Evolutionary conservation across 2,113 vertebrate species (phyloP), one percentile per base, ranked within the genome.

Genomic region (Ameiurus melas): DNA sequence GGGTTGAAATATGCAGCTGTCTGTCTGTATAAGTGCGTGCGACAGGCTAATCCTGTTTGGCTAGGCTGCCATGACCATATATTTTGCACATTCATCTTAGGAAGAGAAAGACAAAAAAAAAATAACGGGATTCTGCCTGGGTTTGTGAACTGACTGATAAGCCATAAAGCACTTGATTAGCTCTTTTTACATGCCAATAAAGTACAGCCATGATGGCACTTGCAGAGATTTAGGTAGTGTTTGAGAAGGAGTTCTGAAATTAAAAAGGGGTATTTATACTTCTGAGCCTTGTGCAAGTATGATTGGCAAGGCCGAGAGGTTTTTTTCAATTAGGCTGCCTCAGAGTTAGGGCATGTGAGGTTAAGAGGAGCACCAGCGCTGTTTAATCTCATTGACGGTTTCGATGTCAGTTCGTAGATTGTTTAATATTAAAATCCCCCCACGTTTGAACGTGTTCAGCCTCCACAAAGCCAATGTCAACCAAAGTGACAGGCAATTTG

Each of bases 241-340:
- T 55, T 58, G 55, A 58, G 57, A n/a, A 64, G 57, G 12, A 78
- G 73, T 60, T 53, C 60, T 71, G 71, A 86, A 78, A 80, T 55
- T 8, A 20, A 81, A 83, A 83, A 90, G 79, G 83, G 51, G 30
- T 84, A 88, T 88, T 85, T 68, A 85, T 64, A 60, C 83, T 70
- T 30, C 64, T 88, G 78, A 86, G 83, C 58, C 36, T 47, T 79
- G 30, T n/a, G 77, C 25, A 57, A 39, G 25, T 62, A 20, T 78
- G 80, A 83, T 39, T 57, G 83, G 55, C 70, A 64, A 78, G 85
- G 43, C 68, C 43, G 83, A 82, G 83, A 51, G 80, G 13, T 16
- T 64, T 58, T 90, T 90, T 88, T 87, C 88, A 89, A 86, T 89
- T 86, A 86, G 71, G 39, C 85, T 79, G 79, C 80, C 82, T 84